phyloP scores from a whole-genome alignment of 2,888 invertebrate species.

The Drosophila pseudotalamancana region DNA sequence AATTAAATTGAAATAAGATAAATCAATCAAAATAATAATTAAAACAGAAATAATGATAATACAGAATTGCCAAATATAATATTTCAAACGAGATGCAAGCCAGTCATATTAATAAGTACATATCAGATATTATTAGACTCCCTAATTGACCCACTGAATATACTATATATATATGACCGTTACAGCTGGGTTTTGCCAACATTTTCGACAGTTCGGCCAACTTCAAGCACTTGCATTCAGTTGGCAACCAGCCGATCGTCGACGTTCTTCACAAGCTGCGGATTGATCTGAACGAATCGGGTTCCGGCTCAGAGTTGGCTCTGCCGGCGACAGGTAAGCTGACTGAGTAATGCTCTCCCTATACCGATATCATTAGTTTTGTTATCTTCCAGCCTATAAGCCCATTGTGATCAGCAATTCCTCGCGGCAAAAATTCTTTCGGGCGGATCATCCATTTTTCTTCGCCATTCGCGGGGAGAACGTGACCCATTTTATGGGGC shows the following conservation, averaged over 20 bases:
- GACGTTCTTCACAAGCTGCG: conserved; percentile 93
- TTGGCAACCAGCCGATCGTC: conserved; percentile 84
- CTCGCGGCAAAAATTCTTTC: conserved; percentile 80
- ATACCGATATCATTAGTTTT: not conserved
- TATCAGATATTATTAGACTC: no score
- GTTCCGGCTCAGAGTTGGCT: conserved; percentile 92
- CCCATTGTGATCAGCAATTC: conserved; percentile 82
- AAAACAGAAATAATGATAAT: no score
- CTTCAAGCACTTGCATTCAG: conserved; percentile 86
- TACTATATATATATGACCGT: not conserved
- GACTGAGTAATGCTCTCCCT: not conserved
- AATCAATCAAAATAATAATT: no score
- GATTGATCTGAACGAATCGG: conserved; percentile 94
- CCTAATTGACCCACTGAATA: not conserved
- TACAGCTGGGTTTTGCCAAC: conserved; percentile 88
- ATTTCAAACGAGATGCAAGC: no score
- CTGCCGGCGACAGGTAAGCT: conserved; percentile 87
- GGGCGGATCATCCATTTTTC: conserved; percentile 82
- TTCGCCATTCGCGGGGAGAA: conserved; percentile 78
- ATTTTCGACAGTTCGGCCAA: conserved; percentile 88
- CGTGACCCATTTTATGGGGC: conserved; percentile 77
- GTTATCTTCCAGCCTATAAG: conserved; percentile 60
- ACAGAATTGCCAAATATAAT: no score
- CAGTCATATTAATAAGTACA: no score
- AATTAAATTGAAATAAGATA: no score